These are phyloP conservation scores for Mystacides longicornis DNA, from an alignment of 2,888 invertebrate genomes.

Conservation along the genomic window DNA sequence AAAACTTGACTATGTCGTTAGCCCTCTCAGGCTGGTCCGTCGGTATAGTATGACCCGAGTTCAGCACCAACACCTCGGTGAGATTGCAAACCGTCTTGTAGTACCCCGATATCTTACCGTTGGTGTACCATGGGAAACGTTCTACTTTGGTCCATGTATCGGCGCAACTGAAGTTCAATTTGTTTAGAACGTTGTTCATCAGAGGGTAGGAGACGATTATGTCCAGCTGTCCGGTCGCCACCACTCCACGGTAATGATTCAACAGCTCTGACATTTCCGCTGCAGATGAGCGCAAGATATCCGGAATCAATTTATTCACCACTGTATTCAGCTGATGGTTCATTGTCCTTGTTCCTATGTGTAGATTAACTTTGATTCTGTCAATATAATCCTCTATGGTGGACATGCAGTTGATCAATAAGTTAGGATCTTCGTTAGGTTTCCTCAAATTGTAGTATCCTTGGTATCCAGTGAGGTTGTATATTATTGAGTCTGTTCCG, in stretches of 20 bases:
- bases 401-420: no score
- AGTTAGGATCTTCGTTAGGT: no score
- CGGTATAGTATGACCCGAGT: background rate
- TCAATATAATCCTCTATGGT: no score
- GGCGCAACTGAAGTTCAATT: background rate
- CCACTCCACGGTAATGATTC: background rate
- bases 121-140: background rate
- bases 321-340: no score
- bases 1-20: background rate
- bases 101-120: background rate
- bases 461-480: no score
- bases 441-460: no score
- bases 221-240: background rate
- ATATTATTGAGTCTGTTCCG: no score
- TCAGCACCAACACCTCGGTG: background rate
- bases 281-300: constrained; percentile 77
- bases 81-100: constrained; percentile 1
- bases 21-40: background rate
- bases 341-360: no score
- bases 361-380: no score
- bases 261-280: constrained; percentile 63
- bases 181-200: background rate
- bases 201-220: background rate
- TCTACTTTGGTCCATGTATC: background rate
- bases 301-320: constrained; percentile 36